These are phyloP conservation scores for Neofelis nebulosa DNA, from an alignment of 2,113 vertebrate species.

Conservation along the genomic window DNA sequence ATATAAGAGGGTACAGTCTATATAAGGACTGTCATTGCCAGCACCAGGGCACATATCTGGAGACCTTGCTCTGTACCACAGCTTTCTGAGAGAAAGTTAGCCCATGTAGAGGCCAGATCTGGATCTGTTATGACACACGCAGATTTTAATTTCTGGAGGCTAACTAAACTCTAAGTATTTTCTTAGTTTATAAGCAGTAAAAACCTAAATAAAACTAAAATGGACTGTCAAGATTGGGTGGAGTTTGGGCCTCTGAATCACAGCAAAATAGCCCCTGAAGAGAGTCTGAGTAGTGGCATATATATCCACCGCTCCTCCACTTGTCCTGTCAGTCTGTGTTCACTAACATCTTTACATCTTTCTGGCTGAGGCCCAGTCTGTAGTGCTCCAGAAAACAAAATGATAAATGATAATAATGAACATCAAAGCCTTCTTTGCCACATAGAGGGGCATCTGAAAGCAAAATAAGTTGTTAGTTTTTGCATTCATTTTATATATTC, in stretches of 20 bases:
- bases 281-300: background rate
- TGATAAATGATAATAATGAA: background rate
- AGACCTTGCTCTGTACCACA: background rate
- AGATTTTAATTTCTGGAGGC: background rate
- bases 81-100: background rate
- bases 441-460: background rate
- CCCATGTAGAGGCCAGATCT: background rate
- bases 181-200: slow-evolving; percentile 14
- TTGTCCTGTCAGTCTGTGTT: background rate
- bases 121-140: fast-evolving
- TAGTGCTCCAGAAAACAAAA: background rate
- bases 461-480: background rate
- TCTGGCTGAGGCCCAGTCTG: background rate
- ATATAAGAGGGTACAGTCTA: background rate
- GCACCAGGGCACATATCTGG: no score
- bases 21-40: background rate
- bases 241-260: background rate
- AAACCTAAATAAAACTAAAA: background rate
- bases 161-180: background rate
- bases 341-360: background rate
- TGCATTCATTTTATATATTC: background rate
- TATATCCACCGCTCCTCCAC: background rate
- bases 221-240: background rate
- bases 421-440: background rate
- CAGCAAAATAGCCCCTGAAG: background rate